Evolutionary conservation across 2,888 invertebrate genomes (phyloP), one percentile per base, ranked within the genome.

Genomic region (Cryptus armator): DNA sequence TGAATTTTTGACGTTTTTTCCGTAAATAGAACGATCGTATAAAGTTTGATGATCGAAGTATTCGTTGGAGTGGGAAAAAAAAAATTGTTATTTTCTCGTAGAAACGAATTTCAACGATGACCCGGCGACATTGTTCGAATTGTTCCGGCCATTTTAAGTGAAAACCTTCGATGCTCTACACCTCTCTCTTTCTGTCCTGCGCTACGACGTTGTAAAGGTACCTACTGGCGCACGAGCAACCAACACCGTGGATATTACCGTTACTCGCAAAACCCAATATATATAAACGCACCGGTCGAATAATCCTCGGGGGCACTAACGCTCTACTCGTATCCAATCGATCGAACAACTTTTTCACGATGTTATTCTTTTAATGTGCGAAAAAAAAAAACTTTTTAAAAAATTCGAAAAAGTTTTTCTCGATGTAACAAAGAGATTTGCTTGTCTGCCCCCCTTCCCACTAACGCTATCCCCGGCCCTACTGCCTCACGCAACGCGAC

Each of bases 91-190:
- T 70, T 32, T 48, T 7, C 6, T 12, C 14, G 14, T 12, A 29
- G 29, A 19, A 10, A 32, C 37, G 24, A n/a, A 66, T 19, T 46
- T 72, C n/a, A n/a, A 62, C 68, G 37, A 62, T 64, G 74, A 79
- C 19, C 46, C n/a, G 51, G 53, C 87, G 85, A 88, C 86, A 85
- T 86, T 87, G 81, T 87, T 87, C 86, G 87, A 85, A 87, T 87
- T 88, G 87, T 89, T 89, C 87, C 90, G 89, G 90, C 90, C 90
- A 90, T 90, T 90, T 90, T 90, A 90, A 76, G 76, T 72, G 71
- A 76, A 80, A 80, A 80, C 84, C 76, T 81, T 78, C 78, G 74
- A 68, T 70, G 74, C 78, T 59, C 67, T 77, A 29, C 66, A 19
- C 72, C 68, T 62, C 78, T 83, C 83, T 84, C 76, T 81, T 81